phyloP scores from a whole-genome alignment of 2,113 vertebrate species.

The Nothobranchius kuhntae region DNA sequence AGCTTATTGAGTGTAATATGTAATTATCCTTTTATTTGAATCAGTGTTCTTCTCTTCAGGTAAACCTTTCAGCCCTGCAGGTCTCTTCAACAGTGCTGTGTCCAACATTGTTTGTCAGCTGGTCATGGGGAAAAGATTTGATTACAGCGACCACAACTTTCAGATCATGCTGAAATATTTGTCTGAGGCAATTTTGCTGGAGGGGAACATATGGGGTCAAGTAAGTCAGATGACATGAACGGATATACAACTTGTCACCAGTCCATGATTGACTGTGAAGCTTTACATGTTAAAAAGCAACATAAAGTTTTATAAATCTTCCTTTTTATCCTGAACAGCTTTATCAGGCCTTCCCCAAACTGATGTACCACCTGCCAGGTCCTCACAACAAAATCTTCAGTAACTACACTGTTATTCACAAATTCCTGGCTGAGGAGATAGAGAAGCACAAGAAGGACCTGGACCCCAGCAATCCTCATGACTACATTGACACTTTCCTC shows the following conservation, averaged over 20 bases:
- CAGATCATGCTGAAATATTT: constrained; percentile 75
- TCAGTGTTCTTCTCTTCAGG: constrained; percentile 58
- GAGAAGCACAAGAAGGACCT: constrained; percentile 77
- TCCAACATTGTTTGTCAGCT: constrained; percentile 86
- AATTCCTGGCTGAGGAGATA: constrained; percentile 60
- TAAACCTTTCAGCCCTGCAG: constrained; percentile 77
- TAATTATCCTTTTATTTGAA: not conserved
- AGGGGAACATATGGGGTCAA: constrained; percentile 59
- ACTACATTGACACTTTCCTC: constrained; percentile 84
- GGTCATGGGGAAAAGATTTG: constrained; percentile 83
- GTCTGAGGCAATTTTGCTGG: constrained; percentile 53
- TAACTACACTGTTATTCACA: constrained; percentile 15
- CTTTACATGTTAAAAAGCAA: too few relatives aligned
- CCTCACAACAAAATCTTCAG: constrained; percentile 74
- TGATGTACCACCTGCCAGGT: constrained; percentile 81
- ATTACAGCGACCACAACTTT: constrained; percentile 79
- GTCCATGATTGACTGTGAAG: too few relatives aligned
- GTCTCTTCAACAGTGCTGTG: constrained; percentile 82
- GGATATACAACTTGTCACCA: too few relatives aligned
- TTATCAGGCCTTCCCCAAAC: constrained; percentile 71
- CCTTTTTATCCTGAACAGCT: constrained; percentile 64
- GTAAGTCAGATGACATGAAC: constrained; percentile 51
- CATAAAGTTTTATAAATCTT: not conserved
- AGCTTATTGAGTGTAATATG: too few relatives aligned
- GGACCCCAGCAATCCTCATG: constrained; percentile 71